Conservation (phyloP, 2,797 vertebrate genomes). For the Hemitrygon akajei region DNA sequence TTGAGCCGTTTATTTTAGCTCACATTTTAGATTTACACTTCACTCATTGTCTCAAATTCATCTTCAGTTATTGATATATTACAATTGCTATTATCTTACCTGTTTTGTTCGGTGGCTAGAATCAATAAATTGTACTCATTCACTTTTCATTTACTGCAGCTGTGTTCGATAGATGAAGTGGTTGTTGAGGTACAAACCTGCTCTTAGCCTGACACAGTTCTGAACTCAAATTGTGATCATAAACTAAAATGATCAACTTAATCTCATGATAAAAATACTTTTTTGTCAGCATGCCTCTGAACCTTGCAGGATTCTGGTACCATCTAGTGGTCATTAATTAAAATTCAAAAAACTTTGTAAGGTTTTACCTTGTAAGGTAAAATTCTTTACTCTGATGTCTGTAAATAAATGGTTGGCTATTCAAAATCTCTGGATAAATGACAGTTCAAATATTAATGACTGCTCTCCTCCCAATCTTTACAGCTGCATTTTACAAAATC, state of each 20-base stretch:
- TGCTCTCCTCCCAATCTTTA: not conserved
- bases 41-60: no score
- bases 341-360: not conserved
- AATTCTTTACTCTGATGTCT: not conserved
- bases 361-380: not conserved
- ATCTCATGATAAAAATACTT: not conserved
- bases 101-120: not conserved
- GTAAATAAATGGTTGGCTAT: not conserved
- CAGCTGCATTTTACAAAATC: not conserved
- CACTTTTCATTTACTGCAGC: not conserved
- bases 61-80: no score
- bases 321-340: slow-evolving; percentile 12
- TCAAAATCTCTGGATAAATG: not conserved
- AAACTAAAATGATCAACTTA: not conserved
- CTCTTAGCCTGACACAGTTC: not conserved
- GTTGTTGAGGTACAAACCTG: not conserved
- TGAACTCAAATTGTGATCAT: not conserved
- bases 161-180: not conserved
- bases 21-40: no score
- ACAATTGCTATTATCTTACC: not conserved
- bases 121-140: not conserved
- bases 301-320: not conserved
- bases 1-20: no score
- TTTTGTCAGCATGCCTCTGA: not conserved
- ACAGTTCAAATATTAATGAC: not conserved